phyloP scores from a whole-genome alignment of 2,113 vertebrate genomes.

The Cochlearius cochlearius region DNA sequence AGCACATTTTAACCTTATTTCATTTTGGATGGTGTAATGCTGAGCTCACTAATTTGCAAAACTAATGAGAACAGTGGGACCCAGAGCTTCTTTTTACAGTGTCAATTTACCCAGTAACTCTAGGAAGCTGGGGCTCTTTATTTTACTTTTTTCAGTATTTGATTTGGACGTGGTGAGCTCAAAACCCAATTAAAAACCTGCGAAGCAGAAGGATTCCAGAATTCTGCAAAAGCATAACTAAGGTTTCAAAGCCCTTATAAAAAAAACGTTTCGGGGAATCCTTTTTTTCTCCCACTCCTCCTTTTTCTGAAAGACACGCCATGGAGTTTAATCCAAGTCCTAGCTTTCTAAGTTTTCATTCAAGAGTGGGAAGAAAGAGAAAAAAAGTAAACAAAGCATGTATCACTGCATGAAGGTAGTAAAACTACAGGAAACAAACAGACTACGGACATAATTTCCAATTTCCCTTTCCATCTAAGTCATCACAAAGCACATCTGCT shows the following conservation, averaged over 20 bases:
- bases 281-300: not conserved
- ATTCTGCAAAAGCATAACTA: not conserved
- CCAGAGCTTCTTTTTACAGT: not conserved
- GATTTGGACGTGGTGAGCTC: not conserved
- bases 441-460: not conserved
- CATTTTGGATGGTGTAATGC: not conserved
- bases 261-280: not conserved
- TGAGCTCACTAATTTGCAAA: conserved; percentile 12
- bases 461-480: not conserved
- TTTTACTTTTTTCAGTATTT: not conserved
- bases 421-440: not conserved
- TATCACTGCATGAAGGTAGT: not conserved
- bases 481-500: not conserved
- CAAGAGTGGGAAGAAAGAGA: not conserved
- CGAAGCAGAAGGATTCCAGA: not conserved
- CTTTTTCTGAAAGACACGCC: not conserved
- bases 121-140: not conserved
- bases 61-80: conserved; percentile 1
- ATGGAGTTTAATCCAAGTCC: not conserved
- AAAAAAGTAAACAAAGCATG: not conserved
- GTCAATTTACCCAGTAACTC: not conserved
- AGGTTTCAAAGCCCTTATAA: not conserved
- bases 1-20: not conserved
- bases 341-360: not conserved
- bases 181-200: not conserved